phyloP scores from a whole-genome alignment of 2,888 invertebrate species.

The Lordiphosa andalusiaca region DNA sequence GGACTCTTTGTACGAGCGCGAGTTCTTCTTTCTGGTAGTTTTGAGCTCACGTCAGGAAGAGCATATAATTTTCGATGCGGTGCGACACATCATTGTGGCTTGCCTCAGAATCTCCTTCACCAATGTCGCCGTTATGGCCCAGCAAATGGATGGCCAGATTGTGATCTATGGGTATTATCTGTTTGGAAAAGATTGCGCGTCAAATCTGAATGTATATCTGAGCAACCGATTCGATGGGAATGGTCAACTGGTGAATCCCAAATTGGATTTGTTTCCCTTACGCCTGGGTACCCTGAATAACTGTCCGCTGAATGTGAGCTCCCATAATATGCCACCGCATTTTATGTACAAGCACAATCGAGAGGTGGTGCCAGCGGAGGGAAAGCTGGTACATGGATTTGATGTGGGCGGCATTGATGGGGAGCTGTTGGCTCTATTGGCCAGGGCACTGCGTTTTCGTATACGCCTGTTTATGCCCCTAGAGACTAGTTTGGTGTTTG shows the following conservation, averaged over 20 bases:
- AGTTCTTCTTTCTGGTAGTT: slow-evolving; percentile 66
- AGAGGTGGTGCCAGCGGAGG: slow-evolving; percentile 18
- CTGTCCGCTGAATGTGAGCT: slow-evolving; percentile 60
- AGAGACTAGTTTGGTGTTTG: slow-evolving; percentile 32
- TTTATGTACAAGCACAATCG: slow-evolving; percentile 49
- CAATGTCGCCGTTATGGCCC: slow-evolving; percentile 63
- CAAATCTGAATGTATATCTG: slow-evolving; percentile 32
- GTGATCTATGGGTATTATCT: slow-evolving; percentile 32
- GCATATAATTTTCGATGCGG: neutral
- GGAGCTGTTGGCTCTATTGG: slow-evolving; percentile 54
- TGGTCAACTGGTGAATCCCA: slow-evolving; percentile 14
- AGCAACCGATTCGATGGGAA: slow-evolving; percentile 48
- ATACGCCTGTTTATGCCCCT: slow-evolving; percentile 50
- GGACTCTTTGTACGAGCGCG: slow-evolving; percentile 46
- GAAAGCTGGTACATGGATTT: slow-evolving; percentile 21
- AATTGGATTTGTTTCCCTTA: slow-evolving; percentile 53
- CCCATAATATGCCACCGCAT: slow-evolving; percentile 54
- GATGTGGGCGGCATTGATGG: slow-evolving; percentile 71
- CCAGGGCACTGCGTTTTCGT: slow-evolving; percentile 58
- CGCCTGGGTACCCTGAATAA: slow-evolving; percentile 43
- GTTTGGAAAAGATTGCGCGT: slow-evolving; percentile 32
- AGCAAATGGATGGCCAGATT: slow-evolving; percentile 27
- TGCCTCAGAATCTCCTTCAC: slow-evolving; percentile 40
- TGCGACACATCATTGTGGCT: slow-evolving; percentile 38
- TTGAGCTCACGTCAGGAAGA: slow-evolving; percentile 34